Evolutionary conservation across 2,888 invertebrate genomes (phyloP), one percentile per base, ranked within the genome.

Genomic region (Meta bourneti): DNA sequence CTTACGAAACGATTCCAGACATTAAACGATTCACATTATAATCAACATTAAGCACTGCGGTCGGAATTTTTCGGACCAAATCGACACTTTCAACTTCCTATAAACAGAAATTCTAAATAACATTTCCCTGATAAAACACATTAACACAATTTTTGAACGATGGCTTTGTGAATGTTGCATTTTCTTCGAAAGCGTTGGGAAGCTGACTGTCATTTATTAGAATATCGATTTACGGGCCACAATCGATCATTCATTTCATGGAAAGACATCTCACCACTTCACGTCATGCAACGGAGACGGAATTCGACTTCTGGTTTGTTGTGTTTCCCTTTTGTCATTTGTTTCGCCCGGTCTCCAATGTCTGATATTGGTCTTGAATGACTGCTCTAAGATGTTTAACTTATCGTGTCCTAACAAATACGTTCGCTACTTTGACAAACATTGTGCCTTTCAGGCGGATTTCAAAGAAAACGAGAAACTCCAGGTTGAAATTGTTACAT

Each of bases 201-300:
- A 78, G 77, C 71, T 61, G 70, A 84, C 70, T 90, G 79, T 72
- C 80, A 85, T 90, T 80, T 85, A 85, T 90, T 85, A 79, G 84
- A 90, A 90, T 90, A 90, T 90, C 83, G 90, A 90, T 90, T 84
- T 71, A 74, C 13, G 6, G 6, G 48, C 34, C 51, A 75, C 75
- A 82, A 79, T 72, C 83, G 83, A 89, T 89, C 83, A 78, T 69
- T 70, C 54, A 48, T 83, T 83, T 13, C 34, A 61, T 81, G 70
- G 81, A 69, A 72, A 88, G 51, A 71, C 70, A 70, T 78, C 51
- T 51, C 61, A 49, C 78, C n/a, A 82, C 49, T 61, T 8, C 49
- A 8, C 51, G 51, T 78, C 16, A 16, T 77, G 80, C 79, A 81
- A 52, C 16, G 74, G 16, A 81, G n/a, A 72, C 19, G 69, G 70